Evolutionary conservation across 1,140 invertebrate genomes (phyloP).

Genomic region (Megalopta genalis): DNA sequence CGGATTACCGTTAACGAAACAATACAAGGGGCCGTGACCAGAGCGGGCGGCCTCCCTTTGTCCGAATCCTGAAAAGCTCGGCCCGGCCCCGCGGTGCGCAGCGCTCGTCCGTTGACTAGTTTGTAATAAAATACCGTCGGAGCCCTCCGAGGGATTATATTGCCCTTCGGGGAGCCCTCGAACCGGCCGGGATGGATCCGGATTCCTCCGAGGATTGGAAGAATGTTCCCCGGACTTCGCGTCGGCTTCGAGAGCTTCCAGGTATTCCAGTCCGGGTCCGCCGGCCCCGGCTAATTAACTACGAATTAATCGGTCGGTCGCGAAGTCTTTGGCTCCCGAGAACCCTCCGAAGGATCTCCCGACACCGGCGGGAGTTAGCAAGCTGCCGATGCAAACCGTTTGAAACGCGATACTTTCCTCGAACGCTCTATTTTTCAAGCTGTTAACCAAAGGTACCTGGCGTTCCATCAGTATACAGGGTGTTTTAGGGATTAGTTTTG

Average conservation of each 20-base stretch:
- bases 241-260: slow-evolving; percentile 6
- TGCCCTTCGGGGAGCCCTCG: slow-evolving; percentile 52
- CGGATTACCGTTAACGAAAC: slow-evolving; percentile 63
- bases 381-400: too few species aligned
- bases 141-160: slow-evolving; percentile 54
- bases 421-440: not conserved
- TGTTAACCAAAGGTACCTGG: too few species aligned
- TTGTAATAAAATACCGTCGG: slow-evolving; percentile 57
- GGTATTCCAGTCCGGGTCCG: not conserved
- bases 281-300: not conserved
- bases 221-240: slow-evolving; percentile 29
- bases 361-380: not conserved
- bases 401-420: not conserved
- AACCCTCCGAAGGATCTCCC: not conserved
- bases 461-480: too few species aligned
- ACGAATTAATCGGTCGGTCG: slow-evolving; percentile 2
- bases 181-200: slow-evolving; percentile 23
- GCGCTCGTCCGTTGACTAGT: slow-evolving; percentile 27
- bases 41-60: slow-evolving; percentile 37
- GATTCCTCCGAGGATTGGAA: slow-evolving; percentile 52
- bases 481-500: too few species aligned
- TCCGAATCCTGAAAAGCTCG: slow-evolving; percentile 42
- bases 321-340: not conserved
- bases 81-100: not conserved
- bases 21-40: slow-evolving; percentile 37